phyloP scores from a whole-genome alignment of 2,888 invertebrate genomes.

The Drosophila paracracens region DNA sequence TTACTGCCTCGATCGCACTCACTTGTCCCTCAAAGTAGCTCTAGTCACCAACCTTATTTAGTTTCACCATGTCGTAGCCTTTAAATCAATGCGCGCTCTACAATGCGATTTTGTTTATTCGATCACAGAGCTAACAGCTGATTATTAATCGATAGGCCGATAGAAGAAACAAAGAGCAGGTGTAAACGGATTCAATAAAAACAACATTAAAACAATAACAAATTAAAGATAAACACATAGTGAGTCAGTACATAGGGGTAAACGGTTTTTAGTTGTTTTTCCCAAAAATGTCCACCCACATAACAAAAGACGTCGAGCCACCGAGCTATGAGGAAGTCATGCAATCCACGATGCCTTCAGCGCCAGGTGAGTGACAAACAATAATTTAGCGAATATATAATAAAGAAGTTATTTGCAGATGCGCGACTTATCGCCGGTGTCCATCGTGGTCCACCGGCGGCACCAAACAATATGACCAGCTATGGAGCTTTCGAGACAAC shows the following conservation, averaged over 20 bases:
- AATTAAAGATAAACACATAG: constrained; percentile 21
- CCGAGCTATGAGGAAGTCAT: constrained; percentile 86
- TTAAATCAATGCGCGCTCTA: not conserved
- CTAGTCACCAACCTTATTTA: not conserved
- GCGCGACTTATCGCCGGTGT: constrained; percentile 64
- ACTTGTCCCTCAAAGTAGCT: not conserved
- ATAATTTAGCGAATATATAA: not conserved
- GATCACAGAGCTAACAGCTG: constrained; percentile 47
- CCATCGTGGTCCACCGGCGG: constrained; percentile 62
- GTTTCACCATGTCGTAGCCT: not conserved
- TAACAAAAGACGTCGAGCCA: constrained; percentile 84
- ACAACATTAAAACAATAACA: constrained; percentile 30
- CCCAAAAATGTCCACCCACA: constrained; percentile 44
- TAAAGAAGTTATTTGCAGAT: constrained; percentile 37
- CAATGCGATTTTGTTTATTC: constrained; percentile 14
- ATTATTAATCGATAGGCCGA: constrained; percentile 41
- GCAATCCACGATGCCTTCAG: constrained; percentile 36
- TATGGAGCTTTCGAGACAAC: constrained; percentile 86
- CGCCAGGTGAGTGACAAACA: constrained; percentile 40
- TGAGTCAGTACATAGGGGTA: constrained; percentile 33
- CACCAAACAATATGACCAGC: constrained; percentile 57
- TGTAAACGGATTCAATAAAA: constrained; percentile 32
- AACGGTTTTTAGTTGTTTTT: not conserved
- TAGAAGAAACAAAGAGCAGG: constrained; percentile 37
- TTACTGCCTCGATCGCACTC: not conserved